phyloP scores from a whole-genome alignment of 2,113 vertebrate species.

The Campylomormyrus numenius region DNA sequence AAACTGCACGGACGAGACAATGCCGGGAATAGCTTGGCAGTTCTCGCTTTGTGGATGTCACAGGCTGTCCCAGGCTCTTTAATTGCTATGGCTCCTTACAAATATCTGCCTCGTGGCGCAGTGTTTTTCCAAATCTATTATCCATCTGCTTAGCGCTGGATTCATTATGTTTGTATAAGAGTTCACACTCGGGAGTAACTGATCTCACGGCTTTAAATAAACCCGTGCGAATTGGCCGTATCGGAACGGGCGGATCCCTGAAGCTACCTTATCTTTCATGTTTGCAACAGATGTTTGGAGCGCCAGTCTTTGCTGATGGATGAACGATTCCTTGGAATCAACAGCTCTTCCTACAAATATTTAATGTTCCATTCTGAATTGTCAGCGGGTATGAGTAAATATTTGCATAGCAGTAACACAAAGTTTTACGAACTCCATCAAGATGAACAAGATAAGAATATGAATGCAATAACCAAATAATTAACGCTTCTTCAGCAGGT shows the following conservation, averaged over 20 bases:
- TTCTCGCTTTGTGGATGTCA: background rate
- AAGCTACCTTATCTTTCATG: background rate
- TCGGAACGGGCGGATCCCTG: background rate
- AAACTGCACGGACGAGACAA: background rate
- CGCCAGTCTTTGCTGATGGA: background rate
- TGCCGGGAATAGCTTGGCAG: background rate
- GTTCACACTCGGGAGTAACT: background rate
- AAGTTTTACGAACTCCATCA: background rate
- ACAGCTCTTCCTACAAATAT: background rate
- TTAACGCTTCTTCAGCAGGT: background rate
- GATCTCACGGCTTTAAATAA: background rate
- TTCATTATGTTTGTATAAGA: background rate
- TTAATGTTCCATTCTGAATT: background rate
- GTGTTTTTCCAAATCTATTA: background rate
- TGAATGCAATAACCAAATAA: background rate
- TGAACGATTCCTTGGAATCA: background rate
- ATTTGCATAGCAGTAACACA: background rate
- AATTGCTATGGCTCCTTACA: background rate
- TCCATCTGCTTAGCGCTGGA: background rate
- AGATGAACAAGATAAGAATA: background rate
- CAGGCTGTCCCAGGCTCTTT: background rate
- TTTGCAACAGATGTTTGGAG: background rate
- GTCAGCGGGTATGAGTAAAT: background rate
- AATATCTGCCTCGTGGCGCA: background rate
- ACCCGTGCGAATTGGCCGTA: background rate